phyloP scores from a whole-genome alignment of 1,140 invertebrate genomes.

The Trichogramma pretiosum region DNA sequence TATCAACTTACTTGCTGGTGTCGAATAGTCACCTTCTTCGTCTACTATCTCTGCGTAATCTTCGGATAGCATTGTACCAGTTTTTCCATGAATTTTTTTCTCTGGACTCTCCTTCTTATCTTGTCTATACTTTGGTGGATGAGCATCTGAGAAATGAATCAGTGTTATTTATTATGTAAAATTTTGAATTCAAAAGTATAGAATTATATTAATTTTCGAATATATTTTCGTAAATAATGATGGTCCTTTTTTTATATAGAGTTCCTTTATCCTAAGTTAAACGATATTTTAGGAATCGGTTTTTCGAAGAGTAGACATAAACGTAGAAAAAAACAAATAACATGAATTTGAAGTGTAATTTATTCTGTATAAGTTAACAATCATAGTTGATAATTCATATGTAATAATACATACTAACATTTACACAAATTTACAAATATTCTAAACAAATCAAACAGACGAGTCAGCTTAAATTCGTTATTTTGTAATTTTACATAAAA shows the following conservation, averaged over 20 bases:
- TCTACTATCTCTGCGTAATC: slow-evolving; percentile 95
- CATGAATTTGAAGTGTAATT: slow-evolving; percentile 32
- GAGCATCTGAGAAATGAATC: slow-evolving; percentile 42
- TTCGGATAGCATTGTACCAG: slow-evolving; percentile 64
- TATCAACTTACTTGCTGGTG: slow-evolving; percentile 67
- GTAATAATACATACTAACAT: slow-evolving; percentile 38
- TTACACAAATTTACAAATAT: slow-evolving; percentile 42
- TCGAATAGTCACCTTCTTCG: slow-evolving; percentile 92
- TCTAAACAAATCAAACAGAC: slow-evolving; percentile 35
- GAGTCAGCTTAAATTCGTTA: no score
- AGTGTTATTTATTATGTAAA: no score
- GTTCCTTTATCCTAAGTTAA: background rate
- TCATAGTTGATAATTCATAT: slow-evolving; percentile 20
- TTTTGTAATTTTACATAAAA: no score
- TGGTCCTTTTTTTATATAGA: background rate
- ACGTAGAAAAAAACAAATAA: background rate
- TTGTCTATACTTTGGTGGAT: slow-evolving; percentile 48
- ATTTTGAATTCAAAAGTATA: no score
- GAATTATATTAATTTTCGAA: background rate
- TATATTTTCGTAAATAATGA: background rate
- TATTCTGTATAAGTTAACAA: slow-evolving; percentile 27
- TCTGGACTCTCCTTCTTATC: slow-evolving; percentile 41
- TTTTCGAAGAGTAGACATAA: background rate
- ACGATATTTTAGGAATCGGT: background rate
- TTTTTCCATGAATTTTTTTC: slow-evolving; percentile 49